Evolutionary conservation across 2,888 invertebrate genomes (phyloP), one percentile per base, ranked within the genome.

Genomic region (Myopa tessellatipennis): DNA sequence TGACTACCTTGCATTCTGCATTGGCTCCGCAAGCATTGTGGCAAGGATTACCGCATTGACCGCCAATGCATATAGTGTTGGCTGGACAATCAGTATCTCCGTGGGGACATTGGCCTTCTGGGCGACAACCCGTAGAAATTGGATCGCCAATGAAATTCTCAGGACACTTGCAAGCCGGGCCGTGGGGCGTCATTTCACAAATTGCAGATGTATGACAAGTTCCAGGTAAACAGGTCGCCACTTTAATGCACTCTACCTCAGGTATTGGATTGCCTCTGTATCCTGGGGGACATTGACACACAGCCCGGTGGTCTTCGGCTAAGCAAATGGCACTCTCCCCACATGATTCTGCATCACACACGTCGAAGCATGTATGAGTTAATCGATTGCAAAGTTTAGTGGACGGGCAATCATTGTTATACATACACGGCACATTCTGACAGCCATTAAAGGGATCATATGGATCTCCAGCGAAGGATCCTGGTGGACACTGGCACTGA

Each of bases 291-390:
- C 97, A 97, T 85, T 95, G 95, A 83, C 97, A 97, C 26, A 92
- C 92, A 10, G 94, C 92, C 85, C 93, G 93, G 86, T 97, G 96
- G 84, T 95, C 94, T 88, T 96, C 95, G 6, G 95, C 93, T 82
- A 96, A 92, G 87, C 97, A 97, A 18, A 97, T 95, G 10, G 97
- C 95, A 88, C 96, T 96, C 26, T 92, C 92, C 0, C 97, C 96
- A 84, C 97, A 97, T 3, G 95, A 93, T 82, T 94, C 93, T 86
- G 94, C 94, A 80, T 93, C 92, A 85, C 96, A 97, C 8, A 94
- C 95, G 86, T 95, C 93, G 83, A 92, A 92, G 84, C 97, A 97
- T 36, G 93, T 94, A 85, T 96, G 94, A 1, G 94, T 94, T 85
- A 96, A 90, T 74, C 96, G 91, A 86, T 97, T 94, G 87, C 97